Conservation (phyloP, 2,113 vertebrate genomes). For the Pelusios castaneus region DNA sequence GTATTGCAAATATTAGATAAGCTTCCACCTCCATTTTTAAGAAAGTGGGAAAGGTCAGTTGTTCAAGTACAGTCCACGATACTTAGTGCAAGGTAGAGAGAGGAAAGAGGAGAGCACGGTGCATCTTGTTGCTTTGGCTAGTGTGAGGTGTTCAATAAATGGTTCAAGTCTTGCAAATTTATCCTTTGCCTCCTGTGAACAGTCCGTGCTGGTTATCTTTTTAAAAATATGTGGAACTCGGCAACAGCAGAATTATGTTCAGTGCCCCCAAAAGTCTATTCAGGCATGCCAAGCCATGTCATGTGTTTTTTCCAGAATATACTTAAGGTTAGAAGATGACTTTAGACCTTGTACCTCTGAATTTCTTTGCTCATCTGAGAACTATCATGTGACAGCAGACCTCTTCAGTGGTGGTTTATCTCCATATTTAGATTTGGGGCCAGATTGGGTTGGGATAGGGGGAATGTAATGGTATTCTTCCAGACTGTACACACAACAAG, state of each 20-base stretch:
- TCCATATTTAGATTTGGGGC: neutral
- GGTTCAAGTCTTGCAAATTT: neutral
- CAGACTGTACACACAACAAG: rapidly evolving
- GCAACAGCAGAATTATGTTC: neutral
- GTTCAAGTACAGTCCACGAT: neutral
- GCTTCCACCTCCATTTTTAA: neutral
- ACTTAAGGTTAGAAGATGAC: rapidly evolving
- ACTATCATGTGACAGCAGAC: neutral
- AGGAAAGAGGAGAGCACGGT: neutral
- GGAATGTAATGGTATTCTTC: rapidly evolving
- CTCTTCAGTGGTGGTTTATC: neutral
- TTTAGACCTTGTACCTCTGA: rapidly evolving
- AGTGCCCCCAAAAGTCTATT: neutral
- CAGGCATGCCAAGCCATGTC: neutral
- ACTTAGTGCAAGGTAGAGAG: no score
- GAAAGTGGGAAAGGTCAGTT: neutral
- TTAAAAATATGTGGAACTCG: neutral
- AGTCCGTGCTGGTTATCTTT: neutral
- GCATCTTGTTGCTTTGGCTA: neutral
- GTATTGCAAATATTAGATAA: neutral
- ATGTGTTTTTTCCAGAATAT: neutral
- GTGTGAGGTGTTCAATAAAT: neutral
- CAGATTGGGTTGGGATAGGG: no score
- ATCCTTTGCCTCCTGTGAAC: neutral
- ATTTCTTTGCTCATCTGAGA: neutral